Conservation (phyloP, 2,888 invertebrate genomes). For the Acleris emargana region DNA sequence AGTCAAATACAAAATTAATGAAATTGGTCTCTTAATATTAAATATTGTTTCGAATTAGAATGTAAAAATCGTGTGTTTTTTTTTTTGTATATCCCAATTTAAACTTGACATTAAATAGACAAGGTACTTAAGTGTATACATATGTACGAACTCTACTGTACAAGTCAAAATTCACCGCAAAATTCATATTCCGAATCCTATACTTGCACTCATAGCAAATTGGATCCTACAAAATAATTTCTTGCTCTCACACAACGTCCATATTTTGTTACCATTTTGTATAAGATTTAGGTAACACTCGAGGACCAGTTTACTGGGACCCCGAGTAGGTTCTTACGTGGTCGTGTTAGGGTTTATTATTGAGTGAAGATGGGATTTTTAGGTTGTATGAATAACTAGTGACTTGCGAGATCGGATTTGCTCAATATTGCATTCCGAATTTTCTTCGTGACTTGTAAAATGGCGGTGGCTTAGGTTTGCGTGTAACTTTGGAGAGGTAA, state of each 20-base stretch:
- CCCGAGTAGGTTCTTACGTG: background rate
- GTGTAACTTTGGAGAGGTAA: background rate
- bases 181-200: conserved; percentile 10
- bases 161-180: background rate
- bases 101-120: too few relatives aligned
- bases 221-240: conserved; percentile 32
- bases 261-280: conserved; percentile 26
- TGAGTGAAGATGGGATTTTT: background rate
- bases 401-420: conserved; percentile 31
- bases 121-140: too few relatives aligned
- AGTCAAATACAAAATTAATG: too few relatives aligned
- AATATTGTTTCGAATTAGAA: too few relatives aligned
- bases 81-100: too few relatives aligned
- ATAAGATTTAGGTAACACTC: conserved; percentile 20
- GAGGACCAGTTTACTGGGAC: conserved; percentile 5
- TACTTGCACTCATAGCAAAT: conserved; percentile 21
- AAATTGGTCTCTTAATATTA: too few relatives aligned
- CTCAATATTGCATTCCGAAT: conserved; percentile 37
- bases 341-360: conserved; percentile 9
- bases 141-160: too few relatives aligned
- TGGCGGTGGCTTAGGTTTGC: conserved; percentile 9
- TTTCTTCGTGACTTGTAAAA: conserved; percentile 31
- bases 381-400: conserved; percentile 22
- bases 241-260: conserved; percentile 19
- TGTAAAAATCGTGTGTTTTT: too few relatives aligned